Evolutionary conservation across 2,888 invertebrate species (phyloP).

Genomic region (Watsonalla binaria): DNA sequence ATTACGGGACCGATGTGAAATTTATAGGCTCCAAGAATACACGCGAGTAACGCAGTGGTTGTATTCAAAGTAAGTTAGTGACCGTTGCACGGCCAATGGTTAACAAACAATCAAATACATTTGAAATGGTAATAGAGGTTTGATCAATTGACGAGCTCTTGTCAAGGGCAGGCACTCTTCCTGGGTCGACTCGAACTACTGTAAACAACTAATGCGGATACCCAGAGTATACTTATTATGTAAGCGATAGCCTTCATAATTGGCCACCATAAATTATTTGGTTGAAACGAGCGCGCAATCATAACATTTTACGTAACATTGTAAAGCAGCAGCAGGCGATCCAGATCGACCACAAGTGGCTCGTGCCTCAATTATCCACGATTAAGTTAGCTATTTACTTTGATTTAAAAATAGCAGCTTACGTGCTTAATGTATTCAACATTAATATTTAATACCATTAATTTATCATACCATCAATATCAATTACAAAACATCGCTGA

Average conservation of each 20-base stretch:
- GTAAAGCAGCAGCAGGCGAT: no score
- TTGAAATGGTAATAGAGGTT: slow-evolving; percentile 60
- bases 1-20: slow-evolving; percentile 63
- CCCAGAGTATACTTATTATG: neutral
- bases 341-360: no score
- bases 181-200: slow-evolving; percentile 9
- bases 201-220: neutral
- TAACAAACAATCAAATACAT: slow-evolving; percentile 64
- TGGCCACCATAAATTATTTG: neutral
- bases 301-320: no score
- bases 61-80: slow-evolving; percentile 31
- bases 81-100: slow-evolving; percentile 47
- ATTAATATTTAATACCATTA: neutral
- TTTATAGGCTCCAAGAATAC: slow-evolving; percentile 47
- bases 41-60: slow-evolving; percentile 59
- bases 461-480: neutral
- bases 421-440: neutral
- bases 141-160: slow-evolving; percentile 43
- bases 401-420: no score
- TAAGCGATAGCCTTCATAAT: neutral
- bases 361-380: no score
- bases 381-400: no score
- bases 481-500: neutral
- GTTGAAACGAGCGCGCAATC: no score
- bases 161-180: slow-evolving; percentile 43